phyloP scores from a whole-genome alignment of 2,888 invertebrate species.

The Rhaphigaster nebulosa region DNA sequence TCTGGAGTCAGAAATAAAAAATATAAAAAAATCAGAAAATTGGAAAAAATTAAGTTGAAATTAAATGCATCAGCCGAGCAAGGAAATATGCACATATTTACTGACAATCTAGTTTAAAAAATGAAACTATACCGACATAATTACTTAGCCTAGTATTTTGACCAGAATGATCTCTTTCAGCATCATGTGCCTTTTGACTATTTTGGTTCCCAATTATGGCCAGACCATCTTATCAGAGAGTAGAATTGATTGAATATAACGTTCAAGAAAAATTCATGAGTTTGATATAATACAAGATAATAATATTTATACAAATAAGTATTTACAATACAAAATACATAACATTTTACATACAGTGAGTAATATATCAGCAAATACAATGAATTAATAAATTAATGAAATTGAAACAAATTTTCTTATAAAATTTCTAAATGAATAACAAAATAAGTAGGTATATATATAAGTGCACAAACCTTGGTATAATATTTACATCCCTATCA shows the following conservation, averaged over 20 bases:
- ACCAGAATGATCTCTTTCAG: neutral
- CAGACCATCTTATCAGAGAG: too few relatives aligned
- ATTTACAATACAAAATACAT: neutral
- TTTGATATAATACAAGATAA: neutral
- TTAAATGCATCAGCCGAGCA: too few relatives aligned
- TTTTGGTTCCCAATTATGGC: neutral
- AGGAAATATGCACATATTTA: too few relatives aligned
- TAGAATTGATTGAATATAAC: neutral
- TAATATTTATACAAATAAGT: neutral
- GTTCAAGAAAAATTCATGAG: neutral
- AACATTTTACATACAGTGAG: neutral
- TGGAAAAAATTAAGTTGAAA: too few relatives aligned
- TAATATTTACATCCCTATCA: neutral
- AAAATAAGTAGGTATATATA: neutral
- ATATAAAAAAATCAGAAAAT: too few relatives aligned
- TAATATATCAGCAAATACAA: constrained; percentile 3
- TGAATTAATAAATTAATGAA: neutral
- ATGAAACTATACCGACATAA: too few relatives aligned
- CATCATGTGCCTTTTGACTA: neutral
- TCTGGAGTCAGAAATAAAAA: too few relatives aligned
- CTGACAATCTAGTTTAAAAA: too few relatives aligned
- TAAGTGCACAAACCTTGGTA: neutral
- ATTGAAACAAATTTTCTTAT: neutral
- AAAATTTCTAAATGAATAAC: neutral
- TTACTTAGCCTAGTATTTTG: neutral